Evolutionary conservation across 2,113 vertebrate genomes (phyloP), one percentile per base, ranked within the genome.

Genomic region (Albula goreensis): DNA sequence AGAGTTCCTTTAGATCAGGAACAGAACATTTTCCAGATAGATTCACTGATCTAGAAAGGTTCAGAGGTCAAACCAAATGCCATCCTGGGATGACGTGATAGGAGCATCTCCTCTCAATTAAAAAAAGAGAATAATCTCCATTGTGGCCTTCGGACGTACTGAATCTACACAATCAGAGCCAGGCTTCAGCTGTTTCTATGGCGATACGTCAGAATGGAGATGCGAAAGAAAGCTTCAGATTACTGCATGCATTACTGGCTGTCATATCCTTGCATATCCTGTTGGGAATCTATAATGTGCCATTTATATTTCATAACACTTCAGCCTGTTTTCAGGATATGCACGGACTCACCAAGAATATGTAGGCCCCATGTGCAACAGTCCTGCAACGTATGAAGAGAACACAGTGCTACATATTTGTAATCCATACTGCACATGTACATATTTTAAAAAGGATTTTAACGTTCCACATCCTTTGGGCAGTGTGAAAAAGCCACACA

Each of bases 221-320:
- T 41, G 8, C n/a, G 80, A 19, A 7, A 11, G 11, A 52, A n/a
- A n/a, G n/a, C 19, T n/a, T 52, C 80, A 12, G 50, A 49, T 25
- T n/a, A n/a, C n/a, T 19, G 81, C 81, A 83, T 83, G 31, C 17
- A 83, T 63, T 83, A 83, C 48, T 83, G 81, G 63, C 41, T 15
- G n/a, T 83, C 57, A 57, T 48, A 83, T 57, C 81, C 63, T 60
- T 48, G 63, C 60, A 83, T 17, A 11, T n/a, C 57, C 57, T 31
- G 10, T 9, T 17, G 52, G 56, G 52, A 51, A 83, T 48, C 25
- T 31, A 48, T 31, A 83, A 22, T 57, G 50, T n/a, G 66, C 3
- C 9, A 74, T 74, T 31, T 19, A 74, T 31, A 74, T 74, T 74
- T 74, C 0, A 74, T 31, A 74, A 10, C 22, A 74, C 6, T 31